Base-by-base conservation (phyloP, 2,113 vertebrate species). In the Cettia cetti region DNA sequence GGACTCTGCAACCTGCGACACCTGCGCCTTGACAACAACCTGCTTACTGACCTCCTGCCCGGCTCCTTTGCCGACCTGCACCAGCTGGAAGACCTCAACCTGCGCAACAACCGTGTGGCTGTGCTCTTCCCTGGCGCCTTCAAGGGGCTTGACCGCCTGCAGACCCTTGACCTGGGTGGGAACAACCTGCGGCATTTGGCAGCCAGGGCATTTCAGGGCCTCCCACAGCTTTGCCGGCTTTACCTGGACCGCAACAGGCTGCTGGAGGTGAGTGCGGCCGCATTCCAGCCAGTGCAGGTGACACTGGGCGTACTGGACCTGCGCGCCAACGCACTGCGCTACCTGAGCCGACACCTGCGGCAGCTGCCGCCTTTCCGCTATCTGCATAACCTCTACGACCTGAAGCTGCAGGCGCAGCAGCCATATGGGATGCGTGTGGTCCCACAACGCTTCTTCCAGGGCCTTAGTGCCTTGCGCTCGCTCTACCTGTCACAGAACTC, bases 11-110 rank as follows among this genome's bases (percentile, higher is more conserved):
- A 54, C 12, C 97, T 99, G 24, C 68, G 39, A 28, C 96, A 91
- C 11, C 97, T 99, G n/a, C 98, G 98, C 15, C 85, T 99, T 35
- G 98, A 98, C 94, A 98, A 98, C 87, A 99, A 99, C 87, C 98
- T 98, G 47, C 95, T 99, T 56, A 98, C 98, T 0, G 98, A 98
- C 90, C 92, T 98, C 76, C 98, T 96, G 45, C 3, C 21, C 0
- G 65, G 80, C 23, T 98, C 93, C 71, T 99, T 99, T 95, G 22
- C 82, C 14, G 96, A 98, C 35, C 96, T 98, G 64, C 7, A 27
- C 28, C 98, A 75, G 6, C 96, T 99, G 61, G 33, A 91, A 86
- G 96, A 27, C 19, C 98, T 99, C 53, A 98, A 98, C 66, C 94
- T 99, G 33, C 97, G 98, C 57, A 98, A 98, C 86, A 99, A 99